These are phyloP conservation scores for Poecile montanus DNA, from an alignment of 2,797 vertebrate genomes.

Conservation along the genomic window DNA sequence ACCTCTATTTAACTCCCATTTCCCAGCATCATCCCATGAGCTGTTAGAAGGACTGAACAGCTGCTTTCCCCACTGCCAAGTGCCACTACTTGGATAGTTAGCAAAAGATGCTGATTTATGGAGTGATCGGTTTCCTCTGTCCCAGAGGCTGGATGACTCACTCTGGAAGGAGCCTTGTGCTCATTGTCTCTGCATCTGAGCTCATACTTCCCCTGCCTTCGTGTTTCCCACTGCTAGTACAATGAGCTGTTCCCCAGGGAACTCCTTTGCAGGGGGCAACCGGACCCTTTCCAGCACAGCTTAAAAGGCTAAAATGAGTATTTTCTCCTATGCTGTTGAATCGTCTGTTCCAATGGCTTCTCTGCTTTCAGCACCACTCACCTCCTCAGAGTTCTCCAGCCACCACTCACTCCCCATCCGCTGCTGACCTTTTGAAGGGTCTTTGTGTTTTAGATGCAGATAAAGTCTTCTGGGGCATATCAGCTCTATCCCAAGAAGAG, in stretches of 20 bases:
- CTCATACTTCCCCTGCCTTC: constrained; percentile 62
- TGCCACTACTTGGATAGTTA: constrained; percentile 32
- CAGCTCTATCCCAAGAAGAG: neutral
- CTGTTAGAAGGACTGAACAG: neutral
- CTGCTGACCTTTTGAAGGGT: neutral
- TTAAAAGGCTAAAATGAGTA: neutral
- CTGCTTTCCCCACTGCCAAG: constrained; percentile 17
- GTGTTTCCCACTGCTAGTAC: constrained; percentile 42
- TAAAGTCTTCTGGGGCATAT: neutral
- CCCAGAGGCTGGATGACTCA: constrained; percentile 55
- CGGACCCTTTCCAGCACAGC: neutral
- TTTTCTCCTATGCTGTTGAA: neutral
- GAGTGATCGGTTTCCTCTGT: constrained; percentile 39
- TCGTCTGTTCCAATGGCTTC: neutral
- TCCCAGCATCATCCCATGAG: neutral
- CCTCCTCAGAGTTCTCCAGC: neutral
- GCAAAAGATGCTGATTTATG: constrained; percentile 37
- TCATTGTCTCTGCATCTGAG: constrained; percentile 55
- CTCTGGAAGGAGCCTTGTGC: constrained; percentile 41
- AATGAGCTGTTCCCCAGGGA: constrained; percentile 33
- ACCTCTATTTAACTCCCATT: neutral
- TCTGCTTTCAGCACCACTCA: neutral
- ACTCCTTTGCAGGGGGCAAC: constrained; percentile 20
- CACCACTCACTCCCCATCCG: neutral
- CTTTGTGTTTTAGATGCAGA: constrained; percentile 1